Evolutionary conservation across 2,888 invertebrate genomes (phyloP).

Genomic region (Antitype chi): DNA sequence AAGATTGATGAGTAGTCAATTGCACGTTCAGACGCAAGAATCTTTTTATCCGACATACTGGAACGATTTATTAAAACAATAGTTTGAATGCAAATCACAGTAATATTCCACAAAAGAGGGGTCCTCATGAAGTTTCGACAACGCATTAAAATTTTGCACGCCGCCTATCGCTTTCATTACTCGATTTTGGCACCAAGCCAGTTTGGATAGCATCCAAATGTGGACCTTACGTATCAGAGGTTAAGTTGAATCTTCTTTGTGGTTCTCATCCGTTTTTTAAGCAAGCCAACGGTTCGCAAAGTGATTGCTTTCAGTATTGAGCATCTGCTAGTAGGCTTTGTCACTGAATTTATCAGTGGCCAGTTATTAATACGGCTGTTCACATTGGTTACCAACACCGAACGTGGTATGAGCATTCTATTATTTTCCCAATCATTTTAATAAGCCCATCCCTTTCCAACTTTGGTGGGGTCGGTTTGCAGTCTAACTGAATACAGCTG

Average conservation of each 20-base stretch:
- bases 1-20: background rate
- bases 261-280: conserved; percentile 52
- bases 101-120: conserved; percentile 32
- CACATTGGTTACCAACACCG: conserved; percentile 20
- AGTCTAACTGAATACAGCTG: no score
- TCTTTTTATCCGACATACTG: background rate
- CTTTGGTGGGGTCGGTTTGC: no score
- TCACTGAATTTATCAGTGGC: conserved; percentile 61
- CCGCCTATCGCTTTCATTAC: conserved; percentile 70
- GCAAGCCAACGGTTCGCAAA: conserved; percentile 53
- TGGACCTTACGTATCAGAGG: conserved; percentile 55
- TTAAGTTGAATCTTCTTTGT: conserved; percentile 60
- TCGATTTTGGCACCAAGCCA: conserved; percentile 69
- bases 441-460: no score
- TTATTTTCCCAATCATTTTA: no score
- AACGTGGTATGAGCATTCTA: background rate
- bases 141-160: conserved; percentile 72
- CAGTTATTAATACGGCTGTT: conserved; percentile 58
- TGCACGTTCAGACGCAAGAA: background rate
- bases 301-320: conserved; percentile 70
- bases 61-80: conserved; percentile 34
- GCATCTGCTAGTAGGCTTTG: conserved; percentile 65
- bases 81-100: conserved; percentile 41
- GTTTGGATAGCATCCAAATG: conserved; percentile 52
- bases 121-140: conserved; percentile 66